Base-by-base conservation (phyloP, 2,888 invertebrate species). In the Troglohyphantes excavatus region DNA sequence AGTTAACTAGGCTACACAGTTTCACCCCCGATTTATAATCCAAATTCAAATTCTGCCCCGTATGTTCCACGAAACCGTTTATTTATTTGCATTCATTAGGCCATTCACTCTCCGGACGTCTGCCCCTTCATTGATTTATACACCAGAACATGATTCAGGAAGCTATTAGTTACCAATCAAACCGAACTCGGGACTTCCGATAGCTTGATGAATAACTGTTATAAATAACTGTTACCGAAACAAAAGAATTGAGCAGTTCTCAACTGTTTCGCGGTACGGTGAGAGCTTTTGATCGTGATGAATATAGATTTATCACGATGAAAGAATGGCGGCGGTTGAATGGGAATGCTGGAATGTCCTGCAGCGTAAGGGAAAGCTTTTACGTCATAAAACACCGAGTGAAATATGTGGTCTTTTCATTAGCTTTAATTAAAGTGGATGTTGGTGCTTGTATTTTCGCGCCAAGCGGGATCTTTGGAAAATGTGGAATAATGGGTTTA, bases 351-450 rank as follows among this genome's bases (percentile, higher is more conserved):
- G 23, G 76, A 23, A 70, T 33, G 23, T 17, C 61, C 23, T 81
- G 70, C 21, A 2, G n/a, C 23, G 33, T 67, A 84, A 84, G 75
- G 27, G 59, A 21, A 53, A 6, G 23, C 21, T 33, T 43, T 27
- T 67, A 75, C 84, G 84, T 27, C 53, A 67, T 13, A 17, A 1
- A 59, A 29, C 23, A 23, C 43, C 0, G 39, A 17, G 19, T 19
- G 27, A 76, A 59, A 29, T 67, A 76, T 65, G 46, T 26, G 19
- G 29, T n/a, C 46, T 76, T 65, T 84, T 76, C 84, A 75, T 75
- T 67, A 75, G 46, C 2, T 67, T 67, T 73, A 67, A 84, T 84
- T 75, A 84, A 29, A 29, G 26, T 21, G 46, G 33, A 68, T 53
- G n/a, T 72, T 43, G 6, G 46, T 6, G 33, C 39, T 11, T 19